Conservation (phyloP, 2,797 vertebrate species). For the Pogoniulus pusillus region DNA sequence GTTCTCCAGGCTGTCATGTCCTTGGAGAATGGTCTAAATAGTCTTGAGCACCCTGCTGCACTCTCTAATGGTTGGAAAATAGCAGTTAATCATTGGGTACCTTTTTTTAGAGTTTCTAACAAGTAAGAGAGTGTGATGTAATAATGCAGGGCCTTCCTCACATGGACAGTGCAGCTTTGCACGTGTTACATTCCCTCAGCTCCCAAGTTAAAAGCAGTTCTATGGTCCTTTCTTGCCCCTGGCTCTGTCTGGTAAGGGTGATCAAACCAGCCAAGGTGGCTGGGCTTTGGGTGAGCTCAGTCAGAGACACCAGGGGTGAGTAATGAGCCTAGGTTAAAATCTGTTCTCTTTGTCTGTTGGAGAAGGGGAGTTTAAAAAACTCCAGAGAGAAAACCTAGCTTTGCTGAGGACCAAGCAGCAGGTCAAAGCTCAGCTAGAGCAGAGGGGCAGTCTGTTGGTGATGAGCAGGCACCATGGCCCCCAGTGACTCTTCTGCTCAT, state of each 20-base stretch:
- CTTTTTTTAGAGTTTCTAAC: not conserved
- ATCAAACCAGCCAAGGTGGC: not conserved
- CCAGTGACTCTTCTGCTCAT: not conserved
- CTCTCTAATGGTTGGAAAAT: slow-evolving; percentile 31
- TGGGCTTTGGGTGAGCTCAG: not conserved
- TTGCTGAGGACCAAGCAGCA: not conserved
- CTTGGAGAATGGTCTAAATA: slow-evolving; percentile 41
- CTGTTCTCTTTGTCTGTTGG: not conserved
- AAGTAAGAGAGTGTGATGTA: not conserved
- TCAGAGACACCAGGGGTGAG: not conserved
- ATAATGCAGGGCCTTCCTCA: not conserved
- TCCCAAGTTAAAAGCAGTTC: not conserved
- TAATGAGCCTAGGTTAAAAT: not conserved
- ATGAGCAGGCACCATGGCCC: not conserved
- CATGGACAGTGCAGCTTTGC: not conserved
- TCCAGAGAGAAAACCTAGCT: not conserved
- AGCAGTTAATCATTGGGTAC: not conserved
- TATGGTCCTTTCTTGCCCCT: not conserved
- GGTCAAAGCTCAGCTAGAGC: not conserved
- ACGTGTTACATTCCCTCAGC: not conserved
- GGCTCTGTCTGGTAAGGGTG: not conserved
- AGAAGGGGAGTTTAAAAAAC: not conserved
- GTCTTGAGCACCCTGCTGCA: not conserved
- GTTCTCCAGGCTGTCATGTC: slow-evolving; percentile 18
- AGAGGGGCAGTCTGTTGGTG: not conserved